A percentile compares a stretch with the other conserved stretches of the same genome.
phyloP scores from a whole-genome alignment of 1,140 invertebrate genomes.

The Oreohelix idahoensis region DNA sequence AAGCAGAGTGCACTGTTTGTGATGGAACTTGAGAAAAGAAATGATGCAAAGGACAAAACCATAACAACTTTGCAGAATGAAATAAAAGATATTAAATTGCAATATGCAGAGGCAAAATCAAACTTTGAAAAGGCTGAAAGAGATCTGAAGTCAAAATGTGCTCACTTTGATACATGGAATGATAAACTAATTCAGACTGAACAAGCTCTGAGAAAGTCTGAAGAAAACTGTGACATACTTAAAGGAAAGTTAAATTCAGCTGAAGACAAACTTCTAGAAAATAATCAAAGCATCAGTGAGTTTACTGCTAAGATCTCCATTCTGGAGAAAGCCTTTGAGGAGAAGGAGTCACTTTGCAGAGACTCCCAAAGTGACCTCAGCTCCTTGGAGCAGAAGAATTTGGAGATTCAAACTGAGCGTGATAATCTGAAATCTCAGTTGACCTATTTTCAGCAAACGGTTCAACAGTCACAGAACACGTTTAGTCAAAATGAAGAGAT shows the following conservation, averaged over 20 bases:
- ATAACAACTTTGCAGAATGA: not conserved
- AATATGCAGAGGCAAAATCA: not conserved
- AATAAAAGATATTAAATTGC: not conserved
- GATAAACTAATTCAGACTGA: not conserved
- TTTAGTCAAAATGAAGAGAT: not conserved
- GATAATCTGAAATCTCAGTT: constrained; percentile 8
- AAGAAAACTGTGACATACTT: constrained; percentile 16
- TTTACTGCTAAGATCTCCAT: not conserved
- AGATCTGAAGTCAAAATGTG: not conserved
- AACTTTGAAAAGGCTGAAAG: not conserved
- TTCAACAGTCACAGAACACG: not conserved
- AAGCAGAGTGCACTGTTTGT: not conserved
- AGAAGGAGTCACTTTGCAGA: constrained; percentile 26
- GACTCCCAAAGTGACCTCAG: constrained; percentile 27
- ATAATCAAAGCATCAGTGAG: not conserved
- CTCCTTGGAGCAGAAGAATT: constrained; percentile 17
- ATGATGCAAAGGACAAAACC: not conserved
- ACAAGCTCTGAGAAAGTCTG: not conserved
- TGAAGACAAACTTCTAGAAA: constrained; percentile 7
- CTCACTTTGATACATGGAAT: not conserved
- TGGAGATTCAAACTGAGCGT: constrained; percentile 19
- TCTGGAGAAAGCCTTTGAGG: constrained; percentile 17
- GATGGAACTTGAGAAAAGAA: not conserved
- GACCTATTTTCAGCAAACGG: constrained; percentile 8
- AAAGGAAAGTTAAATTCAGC: constrained; percentile 9